These are phyloP conservation scores for Caranx melampygus DNA, from an alignment of 2,113 vertebrate species.

Conservation along the genomic window DNA sequence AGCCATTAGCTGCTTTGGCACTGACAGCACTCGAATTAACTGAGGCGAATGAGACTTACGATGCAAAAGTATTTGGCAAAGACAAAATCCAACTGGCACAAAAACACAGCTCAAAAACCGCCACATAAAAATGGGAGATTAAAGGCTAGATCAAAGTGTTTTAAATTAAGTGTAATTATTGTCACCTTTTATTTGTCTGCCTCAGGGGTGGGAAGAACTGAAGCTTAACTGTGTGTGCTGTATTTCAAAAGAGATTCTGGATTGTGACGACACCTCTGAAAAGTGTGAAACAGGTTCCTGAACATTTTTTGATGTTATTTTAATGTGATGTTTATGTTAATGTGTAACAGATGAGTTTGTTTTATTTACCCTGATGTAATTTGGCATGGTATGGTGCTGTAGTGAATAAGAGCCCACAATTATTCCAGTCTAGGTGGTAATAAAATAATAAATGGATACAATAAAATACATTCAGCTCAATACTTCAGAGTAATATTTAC, in stretches of 20 bases:
- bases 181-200: background rate
- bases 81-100: background rate
- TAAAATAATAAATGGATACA: background rate
- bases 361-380: background rate
- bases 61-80: constrained; percentile 3
- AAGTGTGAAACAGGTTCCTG: background rate
- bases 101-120: background rate
- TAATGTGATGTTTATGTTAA: background rate
- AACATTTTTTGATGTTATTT: background rate
- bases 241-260: background rate
- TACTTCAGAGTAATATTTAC: background rate
- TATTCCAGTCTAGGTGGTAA: background rate
- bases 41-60: background rate
- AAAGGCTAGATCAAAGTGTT: background rate
- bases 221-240: too few relatives aligned
- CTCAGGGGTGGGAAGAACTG: background rate
- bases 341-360: background rate
- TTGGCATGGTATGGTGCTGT: background rate
- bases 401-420: background rate
- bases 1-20: constrained; percentile 2
- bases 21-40: background rate
- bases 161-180: background rate
- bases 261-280: background rate
- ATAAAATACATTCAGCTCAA: background rate
- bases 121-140: background rate